A percentile compares a stretch with the other conserved stretches of the same genome.
Conservation (phyloP, 37 sponge, comb jelly and placozoan species). For the Hormiphora californensis region DNA sequence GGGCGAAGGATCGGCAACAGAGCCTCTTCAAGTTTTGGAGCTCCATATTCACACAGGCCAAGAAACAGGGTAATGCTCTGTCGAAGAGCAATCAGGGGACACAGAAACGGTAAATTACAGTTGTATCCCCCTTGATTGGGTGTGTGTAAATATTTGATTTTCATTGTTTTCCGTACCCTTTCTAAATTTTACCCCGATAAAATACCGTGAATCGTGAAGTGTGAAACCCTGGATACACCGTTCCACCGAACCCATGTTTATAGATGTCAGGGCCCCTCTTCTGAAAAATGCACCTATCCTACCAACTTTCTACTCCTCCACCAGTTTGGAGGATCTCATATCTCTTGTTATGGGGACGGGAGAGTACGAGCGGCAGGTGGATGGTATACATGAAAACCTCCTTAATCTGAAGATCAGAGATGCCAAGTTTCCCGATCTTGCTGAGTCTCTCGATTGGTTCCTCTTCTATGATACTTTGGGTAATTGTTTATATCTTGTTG, state of each 20-base stretch:
- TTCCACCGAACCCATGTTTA: too few relatives aligned
- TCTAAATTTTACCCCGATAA: too few relatives aligned
- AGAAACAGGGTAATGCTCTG: constrained; percentile 26
- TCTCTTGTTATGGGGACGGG: constrained; percentile 10
- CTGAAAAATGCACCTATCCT: too few relatives aligned
- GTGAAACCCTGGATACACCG: too few relatives aligned
- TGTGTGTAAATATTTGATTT: too few relatives aligned
- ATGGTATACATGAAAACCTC: constrained; percentile 37
- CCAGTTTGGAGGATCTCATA: background rate
- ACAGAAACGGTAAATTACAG: too few relatives aligned
- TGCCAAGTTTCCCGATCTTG: background rate
- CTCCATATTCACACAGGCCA: constrained; percentile 7
- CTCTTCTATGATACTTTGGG: constrained; percentile 33
- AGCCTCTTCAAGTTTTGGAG: constrained; percentile 92
- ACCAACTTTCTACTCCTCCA: too few relatives aligned
- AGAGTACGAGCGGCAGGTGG: background rate
- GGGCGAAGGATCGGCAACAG: constrained; percentile 88
- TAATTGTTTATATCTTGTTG: background rate
- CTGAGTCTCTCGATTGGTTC: constrained; percentile 40
- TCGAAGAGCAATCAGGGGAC: too few relatives aligned
- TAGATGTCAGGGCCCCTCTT: too few relatives aligned
- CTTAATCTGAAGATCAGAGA: constrained; percentile 25
- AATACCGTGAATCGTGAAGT: too few relatives aligned
- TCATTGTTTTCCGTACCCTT: too few relatives aligned
- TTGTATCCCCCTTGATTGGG: too few relatives aligned